A percentile compares a stretch with the other conserved stretches of the same genome.
Evolutionary conservation across 1,140 invertebrate species (phyloP).

Genomic region (Ridgeia piscesae): DNA sequence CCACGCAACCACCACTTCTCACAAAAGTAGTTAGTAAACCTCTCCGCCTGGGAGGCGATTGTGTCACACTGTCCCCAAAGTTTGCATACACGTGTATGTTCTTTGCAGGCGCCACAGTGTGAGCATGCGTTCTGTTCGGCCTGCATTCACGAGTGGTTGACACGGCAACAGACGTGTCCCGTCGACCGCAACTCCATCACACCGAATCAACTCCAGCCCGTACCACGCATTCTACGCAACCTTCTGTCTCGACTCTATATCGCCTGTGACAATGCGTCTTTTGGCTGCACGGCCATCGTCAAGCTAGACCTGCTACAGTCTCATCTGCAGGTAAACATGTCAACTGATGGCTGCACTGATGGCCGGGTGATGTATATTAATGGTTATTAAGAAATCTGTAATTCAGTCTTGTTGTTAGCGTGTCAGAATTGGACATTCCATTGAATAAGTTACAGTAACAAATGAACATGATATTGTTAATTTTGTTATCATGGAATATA

Average conservation of each 20-base stretch:
- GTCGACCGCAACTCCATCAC: slow-evolving; percentile 88
- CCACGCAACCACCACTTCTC: too few species aligned
- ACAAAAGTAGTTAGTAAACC: too few species aligned
- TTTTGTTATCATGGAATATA: not conserved
- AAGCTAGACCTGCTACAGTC: slow-evolving; percentile 81
- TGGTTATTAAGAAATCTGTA: not conserved
- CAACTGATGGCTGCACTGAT: not conserved
- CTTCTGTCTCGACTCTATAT: slow-evolving; percentile 84
- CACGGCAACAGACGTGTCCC: slow-evolving; percentile 87
- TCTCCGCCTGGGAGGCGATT: too few species aligned
- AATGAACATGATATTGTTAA: too few species aligned
- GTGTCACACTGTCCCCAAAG: too few species aligned
- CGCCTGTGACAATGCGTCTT: slow-evolving; percentile 83
- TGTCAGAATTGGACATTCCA: too few species aligned
- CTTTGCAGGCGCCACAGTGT: slow-evolving; percentile 80
- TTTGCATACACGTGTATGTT: too few species aligned
- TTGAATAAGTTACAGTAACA: too few species aligned
- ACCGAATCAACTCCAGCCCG: slow-evolving; percentile 80
- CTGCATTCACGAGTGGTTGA: slow-evolving; percentile 94
- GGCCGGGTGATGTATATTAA: not conserved
- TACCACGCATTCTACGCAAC: slow-evolving; percentile 89
- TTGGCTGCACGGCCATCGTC: slow-evolving; percentile 81
- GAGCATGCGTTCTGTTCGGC: slow-evolving; percentile 93
- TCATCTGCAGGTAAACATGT: slow-evolving; percentile 65
- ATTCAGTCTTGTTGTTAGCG: too few species aligned